Percentiles rank a stretch among this genome's conserved stretches.
phyloP scores from a whole-genome alignment of 1,140 invertebrate genomes.

The Psix sp. region DNA sequence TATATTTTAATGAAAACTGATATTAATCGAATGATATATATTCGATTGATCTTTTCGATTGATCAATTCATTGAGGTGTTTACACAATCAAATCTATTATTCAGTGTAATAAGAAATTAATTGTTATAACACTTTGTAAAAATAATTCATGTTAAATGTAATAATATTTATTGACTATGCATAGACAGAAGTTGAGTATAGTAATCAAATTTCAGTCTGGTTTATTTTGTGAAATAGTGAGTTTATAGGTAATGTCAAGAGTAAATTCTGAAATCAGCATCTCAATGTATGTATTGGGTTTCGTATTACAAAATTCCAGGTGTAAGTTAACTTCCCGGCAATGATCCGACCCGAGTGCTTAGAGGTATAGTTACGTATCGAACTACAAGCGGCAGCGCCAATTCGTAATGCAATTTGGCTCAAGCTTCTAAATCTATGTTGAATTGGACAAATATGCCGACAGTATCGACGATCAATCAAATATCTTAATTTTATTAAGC shows the following conservation, averaged over 20 bases:
- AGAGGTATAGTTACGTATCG: conserved; percentile 13
- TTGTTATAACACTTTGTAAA: too few species aligned
- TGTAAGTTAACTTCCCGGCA: conserved; percentile 11
- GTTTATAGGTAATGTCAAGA: not conserved
- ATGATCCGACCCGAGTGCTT: conserved; percentile 5
- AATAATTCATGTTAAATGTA: too few species aligned
- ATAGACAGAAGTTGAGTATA: not conserved
- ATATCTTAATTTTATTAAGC: conserved; percentile 30
- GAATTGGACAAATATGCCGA: conserved; percentile 42
- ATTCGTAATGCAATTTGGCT: conserved; percentile 50
- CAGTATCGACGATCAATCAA: conserved; percentile 24
- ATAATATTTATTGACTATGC: too few species aligned
- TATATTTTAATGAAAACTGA: too few species aligned
- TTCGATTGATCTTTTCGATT: too few species aligned
- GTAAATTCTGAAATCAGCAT: conserved; percentile 12
- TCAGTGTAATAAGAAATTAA: too few species aligned
- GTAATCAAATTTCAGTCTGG: not conserved
- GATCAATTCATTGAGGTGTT: too few species aligned
- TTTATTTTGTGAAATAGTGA: not conserved
- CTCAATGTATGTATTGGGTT: conserved; percentile 7
- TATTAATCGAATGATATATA: too few species aligned
- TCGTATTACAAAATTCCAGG: conserved; percentile 16
- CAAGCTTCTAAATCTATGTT: conserved; percentile 32
- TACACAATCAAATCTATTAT: too few species aligned
- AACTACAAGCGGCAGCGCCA: conserved; percentile 14